These are phyloP conservation scores for Botia kubotai DNA, from an alignment of 2,797 vertebrate species.

Conservation along the genomic window DNA sequence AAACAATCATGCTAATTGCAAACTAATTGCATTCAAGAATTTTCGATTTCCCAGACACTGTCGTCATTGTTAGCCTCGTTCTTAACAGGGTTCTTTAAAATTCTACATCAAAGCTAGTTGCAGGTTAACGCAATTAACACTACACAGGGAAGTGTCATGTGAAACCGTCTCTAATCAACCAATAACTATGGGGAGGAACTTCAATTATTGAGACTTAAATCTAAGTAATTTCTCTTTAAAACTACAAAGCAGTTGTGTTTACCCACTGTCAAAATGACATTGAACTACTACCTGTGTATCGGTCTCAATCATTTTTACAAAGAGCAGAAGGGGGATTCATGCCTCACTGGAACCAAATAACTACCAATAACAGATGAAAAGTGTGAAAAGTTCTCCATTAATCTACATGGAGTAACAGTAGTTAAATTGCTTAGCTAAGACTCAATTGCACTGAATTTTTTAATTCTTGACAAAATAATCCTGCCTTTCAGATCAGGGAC, in stretches of 20 bases:
- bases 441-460: constrained; percentile 27
- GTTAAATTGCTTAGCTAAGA: constrained; percentile 43
- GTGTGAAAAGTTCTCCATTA: constrained; percentile 32
- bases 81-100: constrained; percentile 27
- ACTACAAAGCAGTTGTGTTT: constrained; percentile 14
- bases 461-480: constrained; percentile 48
- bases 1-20: constrained; percentile 34
- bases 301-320: background rate
- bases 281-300: constrained; percentile 2
- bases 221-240: constrained; percentile 16
- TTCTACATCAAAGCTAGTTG: constrained; percentile 28
- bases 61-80: constrained; percentile 24
- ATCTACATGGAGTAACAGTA: constrained; percentile 27
- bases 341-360: constrained; percentile 49
- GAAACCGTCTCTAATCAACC: constrained; percentile 25
- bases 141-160: constrained; percentile 22
- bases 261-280: constrained; percentile 34
- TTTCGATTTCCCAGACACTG: constrained; percentile 29
- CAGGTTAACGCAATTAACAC: constrained; percentile 42
- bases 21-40: constrained; percentile 37
- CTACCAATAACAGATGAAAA: constrained; percentile 41
- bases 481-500: constrained; percentile 34
- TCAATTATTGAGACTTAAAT: constrained; percentile 12
- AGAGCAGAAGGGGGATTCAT: constrained; percentile 11
- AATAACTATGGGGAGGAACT: constrained; percentile 39